Evolutionary conservation across 2,888 invertebrate species (phyloP), one percentile per base, ranked within the genome.

Genomic region (Aproaerema taeniolella): DNA sequence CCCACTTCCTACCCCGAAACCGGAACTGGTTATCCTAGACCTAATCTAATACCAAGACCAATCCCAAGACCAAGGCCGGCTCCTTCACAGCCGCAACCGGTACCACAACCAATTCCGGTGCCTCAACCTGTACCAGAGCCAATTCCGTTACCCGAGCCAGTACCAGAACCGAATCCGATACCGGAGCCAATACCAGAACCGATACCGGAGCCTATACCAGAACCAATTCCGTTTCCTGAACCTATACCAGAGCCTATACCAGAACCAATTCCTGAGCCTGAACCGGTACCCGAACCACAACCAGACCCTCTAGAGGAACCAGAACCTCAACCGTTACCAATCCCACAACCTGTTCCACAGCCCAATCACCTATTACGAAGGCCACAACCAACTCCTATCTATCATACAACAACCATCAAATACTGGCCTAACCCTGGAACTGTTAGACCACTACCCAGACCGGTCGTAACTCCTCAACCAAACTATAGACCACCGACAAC

Each of bases 131-230:
- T 7, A 15, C 35, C n/a, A n/a, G n/a, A 20, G 20, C 20, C 20
- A 4, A 20, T 20, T 20, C 20, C 20, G 4, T 7, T 20, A 6
- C 20, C 20, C 20, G 20, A 20, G 7, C 20, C 20, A 6, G 20
- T 6, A 20, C 20, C n/a, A n/a, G n/a, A n/a, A n/a, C n/a, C n/a
- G n/a, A n/a, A n/a, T n/a, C n/a, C n/a, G n/a, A n/a, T n/a, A n/a
- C 20, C 33, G 3, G 41, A 32, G 16, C 35, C n/a, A n/a, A n/a
- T 36, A 2, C 38, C 37, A 15, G 35, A 41, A 33, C 24, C 42
- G n/a, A 31, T 39, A 13, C 30, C 16, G 5, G 8, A 9, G n/a
- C 26, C 26, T n/a, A 26, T 26, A 9, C 26, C 26, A 9, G 8
- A 9, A 20, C 26, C 26, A 9, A 6, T 9, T 9, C 37, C 37